Conservation (phyloP, 2,797 vertebrate species). For the Carapus acus region DNA sequence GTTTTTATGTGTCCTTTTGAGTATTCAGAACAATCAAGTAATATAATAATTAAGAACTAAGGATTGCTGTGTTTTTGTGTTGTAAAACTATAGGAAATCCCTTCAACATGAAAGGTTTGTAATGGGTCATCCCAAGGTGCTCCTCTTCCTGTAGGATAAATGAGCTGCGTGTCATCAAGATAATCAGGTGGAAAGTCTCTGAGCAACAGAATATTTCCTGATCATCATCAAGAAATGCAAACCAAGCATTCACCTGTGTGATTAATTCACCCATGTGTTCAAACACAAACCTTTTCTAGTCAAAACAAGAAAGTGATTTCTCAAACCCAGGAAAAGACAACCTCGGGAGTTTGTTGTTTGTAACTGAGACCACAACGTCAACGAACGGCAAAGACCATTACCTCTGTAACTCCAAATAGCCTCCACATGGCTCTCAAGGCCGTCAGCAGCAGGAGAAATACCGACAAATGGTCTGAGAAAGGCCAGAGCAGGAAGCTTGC, state of each 20-base stretch:
- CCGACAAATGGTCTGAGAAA: constrained; percentile 60
- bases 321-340: no score
- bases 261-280: background rate
- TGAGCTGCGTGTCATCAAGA: no score
- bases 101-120: no score
- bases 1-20: no score
- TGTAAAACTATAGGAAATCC: no score
- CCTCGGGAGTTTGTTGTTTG: no score
- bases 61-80: no score
- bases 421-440: constrained; percentile 55
- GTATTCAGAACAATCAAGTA: no score
- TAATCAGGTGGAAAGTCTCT: background rate
- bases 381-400: constrained; percentile 31
- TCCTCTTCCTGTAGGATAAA: no score
- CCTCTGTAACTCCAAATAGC: constrained; percentile 49
- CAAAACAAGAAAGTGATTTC: no score
- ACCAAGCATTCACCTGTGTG: background rate
- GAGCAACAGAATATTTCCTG: background rate
- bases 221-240: background rate
- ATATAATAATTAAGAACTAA: no score
- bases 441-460: constrained; percentile 43
- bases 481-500: constrained; percentile 50
- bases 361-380: constrained; percentile 39
- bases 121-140: no score
- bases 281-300: constrained; percentile 5